A percentile compares a stretch with the other conserved stretches of the same genome.
phyloP scores from a whole-genome alignment of 2,113 vertebrate genomes.

The Pedetes capensis region DNA sequence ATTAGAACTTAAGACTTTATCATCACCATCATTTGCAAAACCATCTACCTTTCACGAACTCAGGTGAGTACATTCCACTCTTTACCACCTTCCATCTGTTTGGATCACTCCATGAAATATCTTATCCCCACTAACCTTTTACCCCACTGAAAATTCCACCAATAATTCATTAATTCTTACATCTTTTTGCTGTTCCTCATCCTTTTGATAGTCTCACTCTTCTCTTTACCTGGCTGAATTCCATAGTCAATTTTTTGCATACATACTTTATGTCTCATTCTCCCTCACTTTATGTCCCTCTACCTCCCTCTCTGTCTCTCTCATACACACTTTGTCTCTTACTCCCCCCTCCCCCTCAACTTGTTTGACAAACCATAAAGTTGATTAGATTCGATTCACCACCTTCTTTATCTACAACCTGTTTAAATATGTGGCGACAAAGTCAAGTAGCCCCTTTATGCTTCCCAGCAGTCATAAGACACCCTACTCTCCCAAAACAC shows the following conservation, averaged over 20 bases:
- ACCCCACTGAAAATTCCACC: background rate
- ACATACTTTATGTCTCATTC: too few relatives aligned
- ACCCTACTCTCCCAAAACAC: too few relatives aligned
- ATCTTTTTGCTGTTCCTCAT: background rate
- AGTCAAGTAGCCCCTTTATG: too few relatives aligned
- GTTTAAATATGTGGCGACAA: too few relatives aligned
- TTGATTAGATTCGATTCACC: too few relatives aligned
- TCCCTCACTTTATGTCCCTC: too few relatives aligned
- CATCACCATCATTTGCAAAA: background rate
- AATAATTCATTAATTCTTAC: background rate
- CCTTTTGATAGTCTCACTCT: background rate
- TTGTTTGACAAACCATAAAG: too few relatives aligned
- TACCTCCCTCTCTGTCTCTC: too few relatives aligned
- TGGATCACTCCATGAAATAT: background rate
- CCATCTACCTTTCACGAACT: background rate
- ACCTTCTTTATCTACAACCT: too few relatives aligned
- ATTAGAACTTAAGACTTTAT: background rate
- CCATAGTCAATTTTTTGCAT: background rate
- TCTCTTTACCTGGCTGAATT: background rate
- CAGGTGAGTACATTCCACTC: background rate
- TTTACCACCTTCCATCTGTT: background rate
- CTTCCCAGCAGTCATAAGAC: too few relatives aligned
- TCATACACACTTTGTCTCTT: too few relatives aligned
- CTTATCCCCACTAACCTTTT: background rate
- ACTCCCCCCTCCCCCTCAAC: too few relatives aligned